Conservation (phyloP, 2,888 invertebrate genomes). For the Odiellus spinosus region DNA sequence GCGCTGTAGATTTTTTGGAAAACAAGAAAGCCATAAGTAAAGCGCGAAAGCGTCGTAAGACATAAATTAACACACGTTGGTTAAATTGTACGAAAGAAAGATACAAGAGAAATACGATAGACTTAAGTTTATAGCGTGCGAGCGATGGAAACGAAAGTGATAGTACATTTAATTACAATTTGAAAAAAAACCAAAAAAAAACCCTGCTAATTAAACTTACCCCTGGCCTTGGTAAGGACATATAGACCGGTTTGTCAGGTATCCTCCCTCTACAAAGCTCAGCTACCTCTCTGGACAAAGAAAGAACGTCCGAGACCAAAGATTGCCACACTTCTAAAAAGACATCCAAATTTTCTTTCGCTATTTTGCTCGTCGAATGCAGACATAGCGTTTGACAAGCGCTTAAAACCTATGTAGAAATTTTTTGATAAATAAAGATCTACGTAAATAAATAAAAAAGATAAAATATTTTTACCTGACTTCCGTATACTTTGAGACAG, state of each 20-base stretch:
- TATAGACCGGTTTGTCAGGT: constrained; percentile 64
- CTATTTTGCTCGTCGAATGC: constrained; percentile 84
- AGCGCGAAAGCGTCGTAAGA: no score
- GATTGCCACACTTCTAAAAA: constrained; percentile 92
- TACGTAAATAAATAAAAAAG: no score
- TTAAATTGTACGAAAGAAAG: no score
- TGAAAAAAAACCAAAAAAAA: background rate
- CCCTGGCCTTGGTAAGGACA: constrained; percentile 86
- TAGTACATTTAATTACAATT: background rate
- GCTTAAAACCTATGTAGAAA: constrained; percentile 47
- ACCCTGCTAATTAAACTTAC: constrained; percentile 37
- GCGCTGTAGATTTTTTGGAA: constrained; percentile 46
- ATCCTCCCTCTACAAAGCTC: constrained; percentile 53
- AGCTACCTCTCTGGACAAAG: constrained; percentile 70
- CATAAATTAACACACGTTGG: no score
- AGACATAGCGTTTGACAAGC: constrained; percentile 82
- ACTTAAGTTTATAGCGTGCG: background rate
- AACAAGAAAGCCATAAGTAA: no score
- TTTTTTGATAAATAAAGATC: background rate
- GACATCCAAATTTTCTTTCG: constrained; percentile 71
- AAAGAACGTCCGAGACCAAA: constrained; percentile 76
- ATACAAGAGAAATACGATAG: background rate
- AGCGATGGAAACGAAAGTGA: no score
- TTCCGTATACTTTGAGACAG: constrained; percentile 83
- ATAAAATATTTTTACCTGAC: constrained; percentile 43